These are phyloP conservation scores for Hemicentrotus pulcherrimus DNA, from an alignment of 35 echinoderm and acorn worm species.

Conservation along the genomic window DNA sequence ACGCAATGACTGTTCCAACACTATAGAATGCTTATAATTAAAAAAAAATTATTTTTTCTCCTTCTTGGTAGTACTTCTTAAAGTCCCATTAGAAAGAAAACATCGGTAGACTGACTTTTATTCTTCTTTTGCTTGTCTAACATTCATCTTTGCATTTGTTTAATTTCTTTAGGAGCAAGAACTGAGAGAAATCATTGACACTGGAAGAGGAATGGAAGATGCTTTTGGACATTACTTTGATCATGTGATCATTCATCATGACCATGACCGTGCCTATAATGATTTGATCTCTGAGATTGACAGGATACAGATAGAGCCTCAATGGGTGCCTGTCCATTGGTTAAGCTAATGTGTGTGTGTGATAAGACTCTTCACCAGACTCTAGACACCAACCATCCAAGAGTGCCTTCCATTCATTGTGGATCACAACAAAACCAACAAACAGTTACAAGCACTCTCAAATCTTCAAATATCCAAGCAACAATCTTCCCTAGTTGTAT, in stretches of 20 bases:
- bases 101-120: no score
- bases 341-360: not conserved
- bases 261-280: slow-evolving; percentile 85
- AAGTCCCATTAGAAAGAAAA: no score
- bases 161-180: slow-evolving; percentile 77
- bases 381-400: not conserved
- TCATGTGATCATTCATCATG: slow-evolving; percentile 91
- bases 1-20: no score
- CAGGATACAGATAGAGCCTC: slow-evolving; percentile 86
- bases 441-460: not conserved
- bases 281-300: slow-evolving; percentile 81
- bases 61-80: no score
- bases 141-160: no score
- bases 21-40: no score
- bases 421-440: not conserved
- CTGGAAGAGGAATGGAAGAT: slow-evolving; percentile 91
- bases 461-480: not conserved
- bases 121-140: no score
- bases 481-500: not conserved
- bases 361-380: no score
- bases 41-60: no score
- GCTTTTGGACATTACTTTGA: slow-evolving; percentile 96
- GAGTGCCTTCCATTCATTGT: not conserved
- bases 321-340: slow-evolving; percentile 91
- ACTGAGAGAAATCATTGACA: slow-evolving; percentile 93